Evolutionary conservation across 2,888 invertebrate genomes (phyloP), one percentile per base, ranked within the genome.

Genomic region (Pharmacophagus antenor): DNA sequence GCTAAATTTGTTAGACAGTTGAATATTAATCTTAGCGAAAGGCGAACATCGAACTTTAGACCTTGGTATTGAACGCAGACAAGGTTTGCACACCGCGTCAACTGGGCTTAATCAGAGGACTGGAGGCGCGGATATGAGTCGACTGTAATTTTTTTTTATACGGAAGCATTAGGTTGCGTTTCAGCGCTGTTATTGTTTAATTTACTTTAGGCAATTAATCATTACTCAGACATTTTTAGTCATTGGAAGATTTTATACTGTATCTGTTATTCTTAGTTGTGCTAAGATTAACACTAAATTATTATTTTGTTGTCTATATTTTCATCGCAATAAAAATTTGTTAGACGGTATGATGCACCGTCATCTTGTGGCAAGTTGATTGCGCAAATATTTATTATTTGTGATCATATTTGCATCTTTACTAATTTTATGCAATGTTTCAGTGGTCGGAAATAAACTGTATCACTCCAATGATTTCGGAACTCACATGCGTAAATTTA

Each of bases 41-140:
- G 72, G 93, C 92, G 88, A 79, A 70, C 87, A 81, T 84, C 87
- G 88, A 88, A 88, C 88, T 77, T 61, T 69, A 65, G 76, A 70
- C 88, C 88, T 89, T 87, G 88, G 69, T 85, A 82, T 73, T 87
- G 88, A 85, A 77, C 84, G 75, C 77, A 77, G 72, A 61, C 81
- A 69, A 84, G 85, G 83, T 67, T 75, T 73, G 66, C 68, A 73
- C 71, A 69, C 70, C 65, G 68, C 63, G 67, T 66, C 64, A 58
- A 63, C 62, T 65, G 67, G 62, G 49, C 62, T 59, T 64, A 56
- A 60, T 65, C 65, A 59, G 50, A 44, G 22, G 20, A 57, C 58
- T 54, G 52, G 41, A 17, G 17, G 48, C 49, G 41, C 48, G 53
- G 50, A 42, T 59, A 42, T 54, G 53, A 53, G 22, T 46, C 25